These are phyloP conservation scores for Actinia equina DNA, from an alignment of 64 coral and sea anemone species.

Conservation along the genomic window DNA sequence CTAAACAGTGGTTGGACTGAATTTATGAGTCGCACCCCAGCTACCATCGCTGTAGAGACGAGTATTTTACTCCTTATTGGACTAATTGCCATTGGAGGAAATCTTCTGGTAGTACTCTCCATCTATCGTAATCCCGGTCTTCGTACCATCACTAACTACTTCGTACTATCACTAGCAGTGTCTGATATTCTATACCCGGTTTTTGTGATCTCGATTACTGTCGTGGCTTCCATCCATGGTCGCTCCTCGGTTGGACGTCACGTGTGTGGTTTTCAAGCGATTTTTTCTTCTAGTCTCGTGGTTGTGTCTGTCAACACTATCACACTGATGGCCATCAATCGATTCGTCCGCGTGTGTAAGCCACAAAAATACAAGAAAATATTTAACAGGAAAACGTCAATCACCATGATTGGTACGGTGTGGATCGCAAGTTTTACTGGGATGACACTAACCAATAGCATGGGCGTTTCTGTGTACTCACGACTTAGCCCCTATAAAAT, in stretches of 20 bases:
- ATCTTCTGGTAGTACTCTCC: slow-evolving; percentile 6
- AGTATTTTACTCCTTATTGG: background rate
- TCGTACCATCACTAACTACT: slow-evolving; percentile 31
- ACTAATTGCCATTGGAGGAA: background rate
- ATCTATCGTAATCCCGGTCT: background rate
- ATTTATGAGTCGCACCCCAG: background rate
- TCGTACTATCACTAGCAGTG: background rate
- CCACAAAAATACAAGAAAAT: slow-evolving; percentile 13
- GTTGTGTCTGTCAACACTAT: background rate
- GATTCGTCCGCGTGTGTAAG: background rate
- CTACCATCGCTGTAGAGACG: background rate
- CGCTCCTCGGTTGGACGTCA: background rate
- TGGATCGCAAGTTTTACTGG: background rate
- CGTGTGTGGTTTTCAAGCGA: background rate
- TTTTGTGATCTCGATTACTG: background rate
- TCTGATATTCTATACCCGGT: background rate
- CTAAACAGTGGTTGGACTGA: background rate
- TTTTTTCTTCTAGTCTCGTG: background rate
- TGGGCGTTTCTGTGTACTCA: background rate
- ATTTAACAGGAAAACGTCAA: background rate
- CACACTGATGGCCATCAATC: background rate
- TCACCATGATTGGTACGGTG: background rate
- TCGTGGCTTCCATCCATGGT: background rate
- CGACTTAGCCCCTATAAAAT: slow-evolving; percentile 2
- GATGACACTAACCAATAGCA: background rate